Conservation (phyloP, 1,140 invertebrate species). For the Hermetia illucens region DNA sequence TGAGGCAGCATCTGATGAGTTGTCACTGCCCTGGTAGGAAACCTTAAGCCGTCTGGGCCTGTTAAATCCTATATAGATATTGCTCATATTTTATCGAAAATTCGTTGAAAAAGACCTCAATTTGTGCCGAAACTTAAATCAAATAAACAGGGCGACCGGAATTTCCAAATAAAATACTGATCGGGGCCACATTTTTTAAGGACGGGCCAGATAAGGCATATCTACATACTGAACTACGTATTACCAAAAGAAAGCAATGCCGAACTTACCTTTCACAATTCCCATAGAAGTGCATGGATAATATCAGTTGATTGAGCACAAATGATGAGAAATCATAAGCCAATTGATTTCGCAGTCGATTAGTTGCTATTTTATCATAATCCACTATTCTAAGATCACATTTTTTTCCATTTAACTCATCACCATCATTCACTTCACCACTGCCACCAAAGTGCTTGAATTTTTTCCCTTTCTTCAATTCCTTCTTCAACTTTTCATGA, state of each 20-base stretch:
- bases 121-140: background rate
- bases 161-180: too few species aligned
- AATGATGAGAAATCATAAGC: conserved; percentile 47
- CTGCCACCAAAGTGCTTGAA: conserved; percentile 13
- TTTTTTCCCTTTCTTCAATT: conserved; percentile 7
- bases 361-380: conserved; percentile 34
- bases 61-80: too few species aligned
- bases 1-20: too few species aligned
- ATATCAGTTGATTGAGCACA: conserved; percentile 58
- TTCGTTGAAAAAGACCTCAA: conserved; percentile 9
- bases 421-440: conserved; percentile 11
- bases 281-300: conserved; percentile 61
- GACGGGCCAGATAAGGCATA: background rate
- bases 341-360: conserved; percentile 41
- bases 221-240: background rate
- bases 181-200: background rate
- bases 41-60: too few species aligned
- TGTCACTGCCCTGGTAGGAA: too few species aligned
- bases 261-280: conserved; percentile 57
- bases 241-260: background rate
- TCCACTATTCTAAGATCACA: conserved; percentile 16
- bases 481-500: background rate
- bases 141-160: too few species aligned
- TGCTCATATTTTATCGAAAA: conserved; percentile 14
- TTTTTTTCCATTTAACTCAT: conserved; percentile 10